Evolutionary conservation across 2,797 vertebrate genomes (phyloP).

Genomic region (Malurus splendens): DNA sequence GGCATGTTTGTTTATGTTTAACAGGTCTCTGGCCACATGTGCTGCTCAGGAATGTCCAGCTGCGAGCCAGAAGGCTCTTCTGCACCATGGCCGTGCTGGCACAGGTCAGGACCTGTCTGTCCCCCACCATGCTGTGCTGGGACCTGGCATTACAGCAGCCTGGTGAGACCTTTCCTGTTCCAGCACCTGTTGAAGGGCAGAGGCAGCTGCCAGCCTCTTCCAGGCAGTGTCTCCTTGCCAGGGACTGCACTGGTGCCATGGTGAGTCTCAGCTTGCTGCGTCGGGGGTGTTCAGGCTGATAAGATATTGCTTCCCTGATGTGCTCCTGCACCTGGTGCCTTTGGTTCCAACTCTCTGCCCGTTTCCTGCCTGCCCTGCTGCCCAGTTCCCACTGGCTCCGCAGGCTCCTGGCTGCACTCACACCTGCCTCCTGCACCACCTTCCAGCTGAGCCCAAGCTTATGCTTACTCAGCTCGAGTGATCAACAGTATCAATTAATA

Average conservation of each 20-base stretch:
- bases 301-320: neutral
- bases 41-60: neutral
- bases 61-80: neutral
- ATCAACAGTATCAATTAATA: neutral
- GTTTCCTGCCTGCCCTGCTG: neutral
- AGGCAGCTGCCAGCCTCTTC: neutral
- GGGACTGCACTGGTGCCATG: fast-evolving
- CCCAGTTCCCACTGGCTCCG: fast-evolving
- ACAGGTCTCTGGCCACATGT: neutral
- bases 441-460: neutral
- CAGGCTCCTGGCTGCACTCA: neutral
- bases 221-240: neutral
- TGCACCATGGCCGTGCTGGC: fast-evolving
- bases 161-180: neutral
- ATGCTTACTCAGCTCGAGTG: neutral
- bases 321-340: neutral
- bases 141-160: neutral
- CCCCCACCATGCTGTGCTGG: neutral
- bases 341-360: neutral
- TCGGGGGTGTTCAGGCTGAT: fast-evolving
- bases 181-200: neutral
- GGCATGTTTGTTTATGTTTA: neutral
- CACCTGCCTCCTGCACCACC: fast-evolving
- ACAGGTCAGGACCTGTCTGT: neutral
- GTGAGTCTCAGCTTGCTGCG: neutral